These are phyloP conservation scores for Cordilura impudica DNA, from an alignment of 2,888 invertebrate species.

Conservation along the genomic window DNA sequence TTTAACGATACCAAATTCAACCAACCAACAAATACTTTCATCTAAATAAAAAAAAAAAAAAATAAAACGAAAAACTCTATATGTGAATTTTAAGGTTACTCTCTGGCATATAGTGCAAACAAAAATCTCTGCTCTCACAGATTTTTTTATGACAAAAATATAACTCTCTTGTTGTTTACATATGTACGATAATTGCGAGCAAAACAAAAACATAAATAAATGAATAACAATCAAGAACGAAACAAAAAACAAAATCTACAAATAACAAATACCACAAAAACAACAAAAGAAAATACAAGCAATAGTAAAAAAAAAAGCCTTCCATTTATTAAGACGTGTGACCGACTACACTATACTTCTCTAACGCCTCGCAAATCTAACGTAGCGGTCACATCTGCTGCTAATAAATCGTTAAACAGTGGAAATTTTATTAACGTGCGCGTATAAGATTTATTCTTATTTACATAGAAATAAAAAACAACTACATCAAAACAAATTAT, in stretches of 20 bases:
- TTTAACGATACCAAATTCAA: constrained; percentile 19
- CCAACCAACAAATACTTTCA: neutral
- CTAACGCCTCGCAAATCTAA: neutral
- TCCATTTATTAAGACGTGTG: neutral
- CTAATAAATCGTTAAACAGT: constrained; percentile 19
- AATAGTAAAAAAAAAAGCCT: constrained; percentile 12
- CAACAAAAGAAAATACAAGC: constrained; percentile 24
- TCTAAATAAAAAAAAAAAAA: constrained; percentile 22
- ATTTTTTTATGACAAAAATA: neutral
- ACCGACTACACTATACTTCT: neutral
- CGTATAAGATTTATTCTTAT: constrained; percentile 2
- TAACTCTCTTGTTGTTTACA: neutral
- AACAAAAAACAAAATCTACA: constrained; percentile 16
- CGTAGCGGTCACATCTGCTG: neutral
- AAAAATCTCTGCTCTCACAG: neutral
- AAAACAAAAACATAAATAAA: constrained; percentile 56
- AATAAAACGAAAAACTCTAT: too few relatives aligned
- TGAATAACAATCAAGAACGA: neutral
- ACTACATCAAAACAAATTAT: neutral
- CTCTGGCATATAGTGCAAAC: neutral
- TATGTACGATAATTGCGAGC: constrained; percentile 19
- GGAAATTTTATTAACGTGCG: constrained; percentile 37
- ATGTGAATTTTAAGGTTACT: neutral
- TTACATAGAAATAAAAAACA: neutral
- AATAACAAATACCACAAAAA: constrained; percentile 12